phyloP scores from a whole-genome alignment of 2,888 invertebrate species.

The Onchidella celtica region DNA sequence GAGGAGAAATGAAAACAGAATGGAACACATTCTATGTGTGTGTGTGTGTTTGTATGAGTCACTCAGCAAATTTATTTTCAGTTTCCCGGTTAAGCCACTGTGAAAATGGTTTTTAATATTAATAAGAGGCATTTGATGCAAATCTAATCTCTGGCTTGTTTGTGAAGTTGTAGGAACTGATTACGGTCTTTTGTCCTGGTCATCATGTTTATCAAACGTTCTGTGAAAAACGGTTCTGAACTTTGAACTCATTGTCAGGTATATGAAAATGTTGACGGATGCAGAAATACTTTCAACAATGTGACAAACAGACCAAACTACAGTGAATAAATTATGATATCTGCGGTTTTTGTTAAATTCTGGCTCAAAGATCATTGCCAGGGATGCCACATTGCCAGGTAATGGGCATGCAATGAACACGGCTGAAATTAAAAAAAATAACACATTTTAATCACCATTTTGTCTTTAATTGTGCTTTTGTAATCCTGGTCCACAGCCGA shows the following conservation, averaged over 20 bases:
- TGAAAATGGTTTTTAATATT: too few species aligned
- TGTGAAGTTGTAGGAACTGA: too few species aligned
- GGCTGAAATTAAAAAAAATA: background rate
- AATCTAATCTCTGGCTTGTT: too few species aligned
- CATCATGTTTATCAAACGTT: too few species aligned
- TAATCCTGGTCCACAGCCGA: background rate
- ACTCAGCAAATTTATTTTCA: too few species aligned
- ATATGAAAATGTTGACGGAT: slow-evolving; percentile 5
- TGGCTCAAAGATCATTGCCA: background rate
- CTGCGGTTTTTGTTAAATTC: background rate
- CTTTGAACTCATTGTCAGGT: background rate
- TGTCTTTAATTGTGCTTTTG: background rate
- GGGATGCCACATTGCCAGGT: background rate
- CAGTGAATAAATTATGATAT: slow-evolving; percentile 1
- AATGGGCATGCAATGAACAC: background rate
- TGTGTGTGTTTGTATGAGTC: too few species aligned
- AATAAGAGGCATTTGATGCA: too few species aligned
- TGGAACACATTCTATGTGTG: too few species aligned
- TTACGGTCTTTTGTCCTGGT: too few species aligned
- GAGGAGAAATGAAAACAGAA: too few species aligned
- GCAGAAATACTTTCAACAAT: background rate
- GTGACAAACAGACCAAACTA: background rate
- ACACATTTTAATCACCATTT: background rate
- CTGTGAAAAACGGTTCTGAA: background rate
- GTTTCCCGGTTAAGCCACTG: too few species aligned